A percentile compares a stretch with the other conserved stretches of the same genome.
Conservation (phyloP, 2,113 vertebrate genomes). For the Perca schrenkii region DNA sequence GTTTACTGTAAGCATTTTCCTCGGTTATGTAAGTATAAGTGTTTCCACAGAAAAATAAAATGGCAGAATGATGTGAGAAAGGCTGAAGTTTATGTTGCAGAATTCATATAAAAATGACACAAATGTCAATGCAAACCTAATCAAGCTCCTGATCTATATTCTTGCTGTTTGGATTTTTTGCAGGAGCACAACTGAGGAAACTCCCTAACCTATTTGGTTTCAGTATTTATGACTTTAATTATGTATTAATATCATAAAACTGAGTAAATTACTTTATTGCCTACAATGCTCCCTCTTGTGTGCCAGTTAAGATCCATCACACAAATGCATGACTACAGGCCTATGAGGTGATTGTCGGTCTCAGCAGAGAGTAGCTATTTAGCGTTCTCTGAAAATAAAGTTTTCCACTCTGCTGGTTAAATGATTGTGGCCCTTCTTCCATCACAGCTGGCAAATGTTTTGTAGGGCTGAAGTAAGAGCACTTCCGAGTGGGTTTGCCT, state of each 20-base stretch:
- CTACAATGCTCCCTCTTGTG: conserved; percentile 8
- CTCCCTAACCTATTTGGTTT: conserved; percentile 19
- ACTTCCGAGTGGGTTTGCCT: conserved; percentile 46
- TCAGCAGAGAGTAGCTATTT: conserved; percentile 36
- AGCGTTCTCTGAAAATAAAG: conserved; percentile 31
- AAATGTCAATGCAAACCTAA: conserved; percentile 25
- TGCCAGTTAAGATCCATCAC: conserved; percentile 47
- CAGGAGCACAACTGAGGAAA: conserved; percentile 17
- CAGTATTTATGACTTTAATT: conserved; percentile 56
- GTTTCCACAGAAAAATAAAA: background rate
- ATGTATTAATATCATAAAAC: conserved; percentile 28
- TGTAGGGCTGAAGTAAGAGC: conserved; percentile 42
- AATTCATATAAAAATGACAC: conserved; percentile 11
- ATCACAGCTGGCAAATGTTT: conserved; percentile 62
- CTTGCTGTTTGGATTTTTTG: conserved; percentile 20
- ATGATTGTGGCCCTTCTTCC: conserved; percentile 47
- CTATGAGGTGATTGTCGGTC: conserved; percentile 15
- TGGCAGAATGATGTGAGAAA: background rate
- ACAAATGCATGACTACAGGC: conserved; percentile 22
- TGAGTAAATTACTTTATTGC: conserved; percentile 20
- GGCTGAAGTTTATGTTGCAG: background rate
- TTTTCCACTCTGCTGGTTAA: conserved; percentile 58
- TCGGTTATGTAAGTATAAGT: background rate
- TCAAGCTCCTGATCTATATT: conserved; percentile 8
- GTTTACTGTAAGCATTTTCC: background rate